phyloP scores from a whole-genome alignment of 1,140 invertebrate genomes.

The Solenopsis fugax region DNA sequence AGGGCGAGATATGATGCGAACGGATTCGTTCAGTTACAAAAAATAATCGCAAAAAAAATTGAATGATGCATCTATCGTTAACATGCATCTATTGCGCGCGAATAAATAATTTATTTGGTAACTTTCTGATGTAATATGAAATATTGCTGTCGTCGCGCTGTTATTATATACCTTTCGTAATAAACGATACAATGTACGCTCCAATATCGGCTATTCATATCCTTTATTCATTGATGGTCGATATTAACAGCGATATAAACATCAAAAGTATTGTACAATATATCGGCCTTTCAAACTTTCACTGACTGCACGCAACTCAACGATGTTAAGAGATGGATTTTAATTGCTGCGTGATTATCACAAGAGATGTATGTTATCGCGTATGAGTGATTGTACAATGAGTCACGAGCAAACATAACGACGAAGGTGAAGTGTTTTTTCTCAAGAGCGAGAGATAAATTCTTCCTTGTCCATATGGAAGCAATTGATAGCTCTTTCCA shows the following conservation, averaged over 20 bases:
- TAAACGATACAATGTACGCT: background rate
- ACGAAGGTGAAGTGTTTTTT: conserved; percentile 42
- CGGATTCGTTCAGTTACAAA: background rate
- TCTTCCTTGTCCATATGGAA: conserved; percentile 18
- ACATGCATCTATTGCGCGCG: background rate
- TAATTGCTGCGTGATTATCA: conserved; percentile 41
- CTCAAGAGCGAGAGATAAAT: conserved; percentile 7
- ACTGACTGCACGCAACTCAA: background rate
- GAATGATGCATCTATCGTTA: background rate
- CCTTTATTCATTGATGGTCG: conserved; percentile 9
- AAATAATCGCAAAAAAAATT: background rate
- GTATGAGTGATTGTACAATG: conserved; percentile 34
- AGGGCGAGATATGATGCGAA: background rate
- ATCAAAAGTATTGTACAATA: background rate
- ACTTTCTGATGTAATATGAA: conserved; percentile 13
- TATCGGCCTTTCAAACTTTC: background rate
- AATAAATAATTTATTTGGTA: background rate
- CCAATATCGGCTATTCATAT: background rate
- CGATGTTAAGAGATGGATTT: conserved; percentile 10
- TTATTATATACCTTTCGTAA: background rate
- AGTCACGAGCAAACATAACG: conserved; percentile 12
- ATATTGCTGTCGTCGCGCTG: background rate
- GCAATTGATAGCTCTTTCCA: background rate
- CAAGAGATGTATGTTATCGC: conserved; percentile 1
- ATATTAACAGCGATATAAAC: background rate